Base-by-base conservation (phyloP, 1,140 invertebrate species). In the Drosophila nannoptera region DNA sequence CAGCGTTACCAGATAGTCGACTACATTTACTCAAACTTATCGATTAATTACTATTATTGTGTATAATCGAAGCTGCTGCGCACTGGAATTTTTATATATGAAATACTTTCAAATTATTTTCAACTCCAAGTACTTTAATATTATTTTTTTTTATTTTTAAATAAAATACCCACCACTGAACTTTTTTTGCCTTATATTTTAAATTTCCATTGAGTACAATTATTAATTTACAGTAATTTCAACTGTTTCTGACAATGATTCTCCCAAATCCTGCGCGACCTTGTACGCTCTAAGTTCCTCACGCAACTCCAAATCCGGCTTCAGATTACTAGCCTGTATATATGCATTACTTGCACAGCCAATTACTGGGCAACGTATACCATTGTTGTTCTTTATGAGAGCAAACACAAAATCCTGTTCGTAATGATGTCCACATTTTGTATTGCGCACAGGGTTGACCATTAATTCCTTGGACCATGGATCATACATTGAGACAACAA, bases 391-490 rank as follows among this genome's bases (percentile, higher is more conserved):
- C 14, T 68, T 67, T 5, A 81, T 71, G 0, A 71, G 3, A 8
- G 46, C 38, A 12, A 42, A 46, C 4, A 78, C 78, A 6, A 74
- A 74, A 4, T 74, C 66, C 0, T 48, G 48, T 7, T 83, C 78
- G 33, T 81, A 81, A 35, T 83, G 56, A 36, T 81, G 78, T 6
- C 78, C 78, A 6, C 78, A 81, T 1, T 45, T 70, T 0, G 3
- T 67, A 29, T 82, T 81, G 4, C 66, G 66, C 7, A 82, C 50
- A 0, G 78, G 78, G 49, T 82, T 50, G 8, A 38, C 7, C 62
- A 81, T 74, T 0, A 82, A 12, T 0, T 22, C 38, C 48, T 77
- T 82, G 5, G 78, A 65, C 78, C 78, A 81, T 0, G 78, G 78
- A 45, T 81, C 78, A 14, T 55, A 48, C 14, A 81, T 43, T 4